phyloP scores from a whole-genome alignment of 2,113 vertebrate genomes.

The Chloebia gouldiae region DNA sequence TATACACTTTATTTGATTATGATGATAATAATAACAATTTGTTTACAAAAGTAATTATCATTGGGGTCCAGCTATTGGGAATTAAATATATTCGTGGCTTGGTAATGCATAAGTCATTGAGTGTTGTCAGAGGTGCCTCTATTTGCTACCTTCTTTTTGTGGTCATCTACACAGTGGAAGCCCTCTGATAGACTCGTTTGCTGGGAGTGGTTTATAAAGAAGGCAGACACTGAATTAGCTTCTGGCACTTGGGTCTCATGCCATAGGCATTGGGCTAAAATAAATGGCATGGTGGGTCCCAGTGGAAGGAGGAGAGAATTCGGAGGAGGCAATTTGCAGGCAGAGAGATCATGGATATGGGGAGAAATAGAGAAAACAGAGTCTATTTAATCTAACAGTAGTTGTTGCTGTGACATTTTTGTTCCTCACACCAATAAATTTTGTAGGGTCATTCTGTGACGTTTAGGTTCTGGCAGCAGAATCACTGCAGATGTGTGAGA shows the following conservation, averaged over 20 bases:
- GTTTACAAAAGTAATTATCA: neutral
- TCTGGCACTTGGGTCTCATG: neutral
- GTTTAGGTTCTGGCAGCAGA: neutral
- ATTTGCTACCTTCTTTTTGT: neutral
- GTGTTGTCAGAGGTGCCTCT: neutral
- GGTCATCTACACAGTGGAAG: neutral
- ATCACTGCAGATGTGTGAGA: neutral
- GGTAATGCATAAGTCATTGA: neutral
- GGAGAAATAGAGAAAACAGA: neutral
- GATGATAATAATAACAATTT: neutral
- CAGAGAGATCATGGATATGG: neutral
- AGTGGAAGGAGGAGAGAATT: neutral
- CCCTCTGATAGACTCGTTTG: accelerated
- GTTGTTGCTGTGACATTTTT: neutral
- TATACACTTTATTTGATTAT: neutral
- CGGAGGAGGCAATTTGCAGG: neutral
- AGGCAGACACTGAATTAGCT: neutral
- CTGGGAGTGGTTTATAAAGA: neutral
- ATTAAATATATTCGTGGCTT: neutral
- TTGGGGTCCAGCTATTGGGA: neutral
- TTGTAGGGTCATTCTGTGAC: neutral
- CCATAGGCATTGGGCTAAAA: neutral
- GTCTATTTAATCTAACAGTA: neutral
- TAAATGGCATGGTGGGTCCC: neutral
- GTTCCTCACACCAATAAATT: neutral